Percentiles rank a stretch among this genome's conserved stretches.
These are phyloP conservation scores for Oplegnathus fasciatus DNA, from an alignment of 2,113 vertebrate genomes.

Conservation along the genomic window DNA sequence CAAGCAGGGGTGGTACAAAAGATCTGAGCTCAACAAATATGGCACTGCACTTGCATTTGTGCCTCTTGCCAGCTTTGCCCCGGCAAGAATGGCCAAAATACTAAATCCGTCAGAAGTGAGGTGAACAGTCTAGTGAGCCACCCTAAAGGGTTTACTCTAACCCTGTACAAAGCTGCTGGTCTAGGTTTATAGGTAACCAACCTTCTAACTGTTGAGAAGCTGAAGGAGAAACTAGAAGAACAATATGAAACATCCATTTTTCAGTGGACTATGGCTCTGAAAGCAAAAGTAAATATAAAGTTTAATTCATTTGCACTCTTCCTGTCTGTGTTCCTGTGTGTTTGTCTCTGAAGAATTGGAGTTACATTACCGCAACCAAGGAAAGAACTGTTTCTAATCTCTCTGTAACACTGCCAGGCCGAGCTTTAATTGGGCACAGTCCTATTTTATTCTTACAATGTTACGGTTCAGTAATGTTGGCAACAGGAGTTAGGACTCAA, in stretches of 20 bases:
- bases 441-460: slow-evolving; percentile 19
- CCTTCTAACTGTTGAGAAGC: neutral
- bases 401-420: neutral
- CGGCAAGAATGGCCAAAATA: neutral
- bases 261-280: neutral
- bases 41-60: neutral
- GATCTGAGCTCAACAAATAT: neutral
- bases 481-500: neutral
- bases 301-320: neutral
- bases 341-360: neutral
- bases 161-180: neutral
- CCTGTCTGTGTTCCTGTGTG: neutral
- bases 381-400: neutral
- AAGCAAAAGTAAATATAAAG: slow-evolving; percentile 9
- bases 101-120: neutral
- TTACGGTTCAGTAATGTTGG: slow-evolving; percentile 18
- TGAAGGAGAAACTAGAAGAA: neutral
- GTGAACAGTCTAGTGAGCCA: neutral
- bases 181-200: neutral
- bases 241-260: neutral
- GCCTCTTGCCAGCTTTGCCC: neutral
- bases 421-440: slow-evolving; percentile 10
- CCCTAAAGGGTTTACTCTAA: neutral
- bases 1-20: neutral
- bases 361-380: neutral